These are phyloP conservation scores for Nomada flava DNA, from an alignment of 2,888 invertebrate genomes.

Conservation along the genomic window DNA sequence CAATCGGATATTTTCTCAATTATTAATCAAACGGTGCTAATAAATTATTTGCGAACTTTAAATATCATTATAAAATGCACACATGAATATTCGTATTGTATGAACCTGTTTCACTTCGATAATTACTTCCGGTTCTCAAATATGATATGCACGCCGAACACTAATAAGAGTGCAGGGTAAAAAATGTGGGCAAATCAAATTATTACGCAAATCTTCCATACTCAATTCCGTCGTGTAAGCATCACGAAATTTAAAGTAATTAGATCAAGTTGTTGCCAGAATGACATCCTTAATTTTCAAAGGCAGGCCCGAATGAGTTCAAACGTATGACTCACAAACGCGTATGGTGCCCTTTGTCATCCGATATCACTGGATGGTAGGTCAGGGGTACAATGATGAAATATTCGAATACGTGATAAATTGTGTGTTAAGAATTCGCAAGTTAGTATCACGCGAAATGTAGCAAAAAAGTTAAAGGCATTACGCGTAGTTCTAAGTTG, in stretches of 20 bases:
- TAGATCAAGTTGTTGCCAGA: neutral
- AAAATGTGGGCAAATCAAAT: neutral
- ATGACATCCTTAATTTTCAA: neutral
- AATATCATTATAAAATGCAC: neutral
- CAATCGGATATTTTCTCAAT: no score
- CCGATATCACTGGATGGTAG: conserved; percentile 1
- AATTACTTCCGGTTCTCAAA: neutral
- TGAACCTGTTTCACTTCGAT: neutral
- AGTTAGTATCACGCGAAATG: neutral
- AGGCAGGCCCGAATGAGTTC: neutral
- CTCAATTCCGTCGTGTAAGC: neutral
- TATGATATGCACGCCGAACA: neutral
- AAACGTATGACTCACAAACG: conserved; percentile 9
- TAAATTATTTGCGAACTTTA: neutral
- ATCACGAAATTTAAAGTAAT: neutral
- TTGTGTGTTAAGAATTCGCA: neutral
- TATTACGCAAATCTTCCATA: neutral
- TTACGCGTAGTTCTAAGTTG: neutral
- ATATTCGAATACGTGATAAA: neutral
- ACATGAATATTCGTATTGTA: neutral
- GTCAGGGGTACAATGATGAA: conserved; percentile 9
- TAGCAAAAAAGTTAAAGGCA: conserved; percentile 1
- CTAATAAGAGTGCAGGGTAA: neutral
- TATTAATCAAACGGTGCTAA: neutral
- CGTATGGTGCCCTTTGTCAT: neutral